Evolutionary conservation across 2,797 vertebrate species (phyloP), one percentile per base, ranked within the genome.

Genomic region (Rallus crepitans): DNA sequence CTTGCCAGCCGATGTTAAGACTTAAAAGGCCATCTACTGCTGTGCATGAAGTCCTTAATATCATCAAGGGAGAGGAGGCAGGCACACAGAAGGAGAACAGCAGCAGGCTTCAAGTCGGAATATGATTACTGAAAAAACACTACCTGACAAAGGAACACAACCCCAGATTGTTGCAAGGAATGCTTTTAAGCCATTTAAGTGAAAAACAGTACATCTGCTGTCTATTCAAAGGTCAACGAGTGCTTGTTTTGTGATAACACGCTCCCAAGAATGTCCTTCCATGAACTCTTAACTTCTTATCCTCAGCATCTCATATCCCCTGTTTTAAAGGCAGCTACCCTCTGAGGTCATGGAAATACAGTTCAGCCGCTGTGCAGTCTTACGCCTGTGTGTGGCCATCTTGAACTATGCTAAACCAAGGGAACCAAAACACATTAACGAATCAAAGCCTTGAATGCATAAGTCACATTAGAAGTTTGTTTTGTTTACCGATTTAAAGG

Each of bases 331-430:
- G 73, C 93, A 91, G 83, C 77, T 81, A 72, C 82, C 66, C 66
- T 92, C 81, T 50, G 82, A 95, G 83, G 93, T 90, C 94, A 90
- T 4, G 60, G 96, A 82, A 90, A 84, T 17, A n/a, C 90, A 66
- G 91, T 12, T 35, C 53, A 91, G 77, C 89, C 77, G 83, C 93
- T 52, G 88, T 90, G 88, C 90, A 65, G 82, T 3, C 0, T 53
- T 64, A 90, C 71, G 79, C 70, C 91, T 79, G 68, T 23, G 66
- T 87, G 95, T 93, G 82, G 79, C 78, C 80, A 94, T 94, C 73
- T 96, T 92, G 94, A 96, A 93, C 95, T 56, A 79, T 70, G 66
- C 75, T 65, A 69, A 84, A 11, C 65, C 71, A 70, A 17, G 71
- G 73, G 56, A 95, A 75, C 83, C 66, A 64, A 73, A 96, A 75